Evolutionary conservation across 2,888 invertebrate genomes (phyloP).

Genomic region (Coleophora flavipennella): DNA sequence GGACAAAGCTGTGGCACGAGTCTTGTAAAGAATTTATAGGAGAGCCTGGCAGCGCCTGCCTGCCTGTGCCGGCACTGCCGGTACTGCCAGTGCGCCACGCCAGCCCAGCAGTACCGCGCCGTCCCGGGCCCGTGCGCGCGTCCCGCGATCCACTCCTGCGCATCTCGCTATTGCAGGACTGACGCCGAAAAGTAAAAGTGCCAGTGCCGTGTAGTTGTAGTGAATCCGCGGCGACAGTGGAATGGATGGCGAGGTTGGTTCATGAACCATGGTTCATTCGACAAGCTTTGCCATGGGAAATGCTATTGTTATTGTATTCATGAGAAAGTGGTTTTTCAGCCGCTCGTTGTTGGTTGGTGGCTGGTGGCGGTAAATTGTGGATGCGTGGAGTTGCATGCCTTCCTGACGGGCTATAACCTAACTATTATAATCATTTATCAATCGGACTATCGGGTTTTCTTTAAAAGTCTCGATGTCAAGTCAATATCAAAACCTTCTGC

Average conservation of each 20-base stretch:
- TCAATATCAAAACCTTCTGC: no score
- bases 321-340: no score
- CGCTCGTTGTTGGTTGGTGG: no score
- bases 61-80: slow-evolving; percentile 23
- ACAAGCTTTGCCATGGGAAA: slow-evolving; percentile 11
- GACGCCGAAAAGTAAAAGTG: slow-evolving; percentile 42
- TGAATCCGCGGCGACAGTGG: slow-evolving; percentile 32
- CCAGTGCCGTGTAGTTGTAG: slow-evolving; percentile 38
- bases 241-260: slow-evolving; percentile 54
- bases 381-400: no score
- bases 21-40: slow-evolving; percentile 66
- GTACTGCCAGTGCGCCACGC: slow-evolving; percentile 15
- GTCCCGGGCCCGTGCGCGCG: slow-evolving; percentile 17
- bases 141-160: slow-evolving; percentile 10
- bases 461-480: no score
- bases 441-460: no score
- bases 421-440: no score
- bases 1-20: slow-evolving; percentile 58
- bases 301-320: background rate
- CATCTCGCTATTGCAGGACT: no score
- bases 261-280: no score
- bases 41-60: slow-evolving; percentile 41
- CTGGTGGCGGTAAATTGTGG: no score
- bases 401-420: no score
- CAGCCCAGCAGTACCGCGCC: slow-evolving; percentile 12